A percentile compares a stretch with the other conserved stretches of the same genome.
phyloP scores from a whole-genome alignment of 2,888 invertebrate species.

The Siphlonurus alternatus region DNA sequence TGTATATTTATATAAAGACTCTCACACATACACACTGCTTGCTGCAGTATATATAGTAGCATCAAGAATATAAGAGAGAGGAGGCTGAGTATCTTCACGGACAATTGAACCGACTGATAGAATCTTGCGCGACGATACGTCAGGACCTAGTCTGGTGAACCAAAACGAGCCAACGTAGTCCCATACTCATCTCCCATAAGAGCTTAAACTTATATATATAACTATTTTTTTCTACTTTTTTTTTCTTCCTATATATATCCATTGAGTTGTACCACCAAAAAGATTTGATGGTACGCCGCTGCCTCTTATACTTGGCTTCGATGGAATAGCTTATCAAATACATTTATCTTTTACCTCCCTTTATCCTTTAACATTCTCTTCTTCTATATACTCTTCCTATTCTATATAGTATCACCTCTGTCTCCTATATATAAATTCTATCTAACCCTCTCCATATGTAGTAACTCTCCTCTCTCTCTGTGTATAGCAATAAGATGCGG shows the following conservation, averaged over 20 bases:
- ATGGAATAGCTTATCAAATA: conserved; percentile 11
- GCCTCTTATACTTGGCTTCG: background rate
- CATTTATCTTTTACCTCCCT: conserved; percentile 8
- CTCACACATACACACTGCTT: background rate
- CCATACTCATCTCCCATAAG: background rate
- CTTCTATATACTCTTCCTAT: background rate
- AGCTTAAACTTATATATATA: background rate
- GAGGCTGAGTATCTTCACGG: conserved; percentile 7
- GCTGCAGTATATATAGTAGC: background rate
- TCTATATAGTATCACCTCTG: background rate
- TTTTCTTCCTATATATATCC: background rate
- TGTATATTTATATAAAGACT: background rate
- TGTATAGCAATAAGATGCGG: too few species aligned
- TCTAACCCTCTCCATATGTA: background rate
- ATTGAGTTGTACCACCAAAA: background rate
- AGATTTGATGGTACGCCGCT: conserved; percentile 10
- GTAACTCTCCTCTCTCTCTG: too few species aligned
- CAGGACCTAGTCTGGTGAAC: conserved; percentile 10
- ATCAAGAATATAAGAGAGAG: background rate
- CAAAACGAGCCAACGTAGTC: conserved; percentile 9
- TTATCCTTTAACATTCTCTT: background rate
- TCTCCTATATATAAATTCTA: background rate
- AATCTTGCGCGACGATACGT: conserved; percentile 9
- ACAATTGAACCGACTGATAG: conserved; percentile 11
- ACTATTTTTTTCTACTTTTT: background rate